Base-by-base conservation (phyloP, 2,888 invertebrate genomes). In the Eumerus sabulonum region DNA sequence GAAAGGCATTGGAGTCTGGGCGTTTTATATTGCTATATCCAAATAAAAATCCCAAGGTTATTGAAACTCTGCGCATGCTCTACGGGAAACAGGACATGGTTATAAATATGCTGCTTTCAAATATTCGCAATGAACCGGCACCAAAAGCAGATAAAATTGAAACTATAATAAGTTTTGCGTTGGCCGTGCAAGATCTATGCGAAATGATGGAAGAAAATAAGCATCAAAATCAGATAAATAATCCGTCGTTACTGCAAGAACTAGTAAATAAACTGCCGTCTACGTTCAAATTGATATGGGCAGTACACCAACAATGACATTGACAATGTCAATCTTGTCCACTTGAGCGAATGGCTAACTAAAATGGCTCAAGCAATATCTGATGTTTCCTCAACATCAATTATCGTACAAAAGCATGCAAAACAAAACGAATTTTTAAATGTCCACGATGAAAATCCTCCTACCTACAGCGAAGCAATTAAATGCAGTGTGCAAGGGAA, bases 141-240 rank as follows among this genome's bases (percentile, higher is more conserved):
- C 57, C 68, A 9, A 68, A 38, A 19, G 59, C 59, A 1, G 60
- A 60, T 9, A 50, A 51, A 44, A 17, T 51, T 13, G 66, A 67
- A 7, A 19, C 42, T n/a, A n/a, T n/a, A 1, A 27, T 63, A 11
- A 13, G 45, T 9, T 63, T 53, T 16, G 44, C 53, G 1, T 17
- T 63, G 1, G 5, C 35, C 3, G 17, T 63, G 9, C 35, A 45
- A 36, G 13, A 63, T 9, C 44, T 63, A 0, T 53, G 16, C 4
- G 19, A 14, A 0, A 51, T 36, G 11, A 53, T 63, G 1, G 40
- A 27, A 1, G 45, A 35, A 0, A 9, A 13, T 1, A 44, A 36
- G 1, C 9, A 17, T 9, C 9, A n/a, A 14, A 35, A 42, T 13
- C 54, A 54, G 16, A 36, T 51, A 9, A 44, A 40, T n/a, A 63